Conservation (phyloP, 2,888 invertebrate species). For the Rosalia funebris region DNA sequence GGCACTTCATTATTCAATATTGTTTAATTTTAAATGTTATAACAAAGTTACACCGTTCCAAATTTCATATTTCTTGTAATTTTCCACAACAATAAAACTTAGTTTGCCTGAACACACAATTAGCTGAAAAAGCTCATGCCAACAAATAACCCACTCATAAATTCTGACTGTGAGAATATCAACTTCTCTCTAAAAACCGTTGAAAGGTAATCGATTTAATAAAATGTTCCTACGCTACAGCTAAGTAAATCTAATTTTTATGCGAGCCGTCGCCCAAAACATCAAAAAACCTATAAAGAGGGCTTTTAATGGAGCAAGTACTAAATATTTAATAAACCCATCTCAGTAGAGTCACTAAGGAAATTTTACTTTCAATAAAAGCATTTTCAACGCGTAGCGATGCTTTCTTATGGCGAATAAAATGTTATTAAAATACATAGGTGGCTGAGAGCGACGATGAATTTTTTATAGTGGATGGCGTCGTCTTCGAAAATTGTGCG, state of each 20-base stretch:
- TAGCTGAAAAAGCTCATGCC: no score
- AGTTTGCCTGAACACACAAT: no score
- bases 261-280: conserved; percentile 13
- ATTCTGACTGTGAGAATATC: not conserved
- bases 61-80: no score
- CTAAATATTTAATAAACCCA: conserved; percentile 23
- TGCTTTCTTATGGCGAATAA: not conserved
- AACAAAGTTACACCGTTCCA: no score
- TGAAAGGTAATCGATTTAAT: not conserved
- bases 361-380: conserved; percentile 10
- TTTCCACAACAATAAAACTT: no score
- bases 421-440: not conserved
- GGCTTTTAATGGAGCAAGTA: conserved; percentile 14
- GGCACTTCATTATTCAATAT: no score
- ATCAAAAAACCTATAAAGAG: conserved; percentile 25
- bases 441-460: not conserved
- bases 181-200: not conserved
- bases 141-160: not conserved
- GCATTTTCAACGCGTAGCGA: conserved; percentile 4
- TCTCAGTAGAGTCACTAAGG: conserved; percentile 11
- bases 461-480: no score
- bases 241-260: conserved; percentile 20
- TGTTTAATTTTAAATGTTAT: no score
- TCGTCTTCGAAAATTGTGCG: no score
- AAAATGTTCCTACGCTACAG: not conserved